Evolutionary conservation across 92 coral and sea anemone species (phyloP), one percentile per base, ranked within the genome.

Genomic region (Actinernus sp.): DNA sequence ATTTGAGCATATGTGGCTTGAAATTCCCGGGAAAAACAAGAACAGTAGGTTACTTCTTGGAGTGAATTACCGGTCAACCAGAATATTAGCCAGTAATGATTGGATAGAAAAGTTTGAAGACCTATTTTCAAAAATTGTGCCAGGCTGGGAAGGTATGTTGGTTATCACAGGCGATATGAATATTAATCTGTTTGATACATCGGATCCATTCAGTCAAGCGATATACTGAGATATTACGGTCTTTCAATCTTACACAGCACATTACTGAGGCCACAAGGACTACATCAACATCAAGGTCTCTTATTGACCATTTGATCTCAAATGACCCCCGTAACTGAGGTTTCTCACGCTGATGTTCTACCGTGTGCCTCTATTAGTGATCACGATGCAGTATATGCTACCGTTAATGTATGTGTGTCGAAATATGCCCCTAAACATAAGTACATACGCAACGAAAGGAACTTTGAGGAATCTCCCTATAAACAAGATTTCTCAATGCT

Each of bases 41-140:
- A 47, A 76, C 84, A 76, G 84, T 30, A 76, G 65, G 45, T 24
- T 46, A 13, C 72, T 75, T 20, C 33, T 75, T 51, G 75, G 82
- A 22, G 22, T 55, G 3, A 2, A 63, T 31, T 75, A 75, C 33
- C 65, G 74, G 24, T 75, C 65, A 6, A 49, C 46, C n/a, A 49
- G 63, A 25, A 76, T 76, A 6, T 65, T 76, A 0, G n/a, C 20
- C 31, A 52, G 63, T 23, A 70, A 40, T 14, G 76, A 43, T 38
- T 76, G 84, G 84, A 23, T 76, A 21, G 84, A 66, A 16, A 32
- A 49, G 23, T 65, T 73, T 43, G 84, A 76, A 5, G 52, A 57
- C 31, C 68, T 76, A 17, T 56, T 68, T 20, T 53, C 64, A 3
- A 49, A 30, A 20, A 33, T 66, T 14, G 61, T 50, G 22, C 43